Evolutionary conservation across 1,140 invertebrate genomes (phyloP), one percentile per base, ranked within the genome.

Genomic region (Drosophila paulistorum): DNA sequence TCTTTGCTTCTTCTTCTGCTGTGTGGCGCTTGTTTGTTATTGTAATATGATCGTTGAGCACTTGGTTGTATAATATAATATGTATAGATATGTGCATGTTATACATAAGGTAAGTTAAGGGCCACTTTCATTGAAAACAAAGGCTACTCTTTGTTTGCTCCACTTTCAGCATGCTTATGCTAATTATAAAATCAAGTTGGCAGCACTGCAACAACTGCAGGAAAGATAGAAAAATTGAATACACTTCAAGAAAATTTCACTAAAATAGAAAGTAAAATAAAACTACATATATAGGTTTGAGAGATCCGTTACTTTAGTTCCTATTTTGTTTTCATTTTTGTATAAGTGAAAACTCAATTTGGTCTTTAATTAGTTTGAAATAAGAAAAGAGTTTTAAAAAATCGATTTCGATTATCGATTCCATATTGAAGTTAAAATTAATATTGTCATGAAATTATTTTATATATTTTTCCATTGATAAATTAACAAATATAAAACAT

Each of bases 111-210:
- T 42, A 59, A 68, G 69, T 75, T 48, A 75, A 76, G 74, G 66
- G 66, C 75, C 82, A 86, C 83, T 86, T 86, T 86, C 79, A 79
- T 79, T 81, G 61, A 51, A 62, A 35, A 86, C 82, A 87, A 86
- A 79, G 83, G 20, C 33, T 48, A 14, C 23, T 37, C 79, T 68
- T 86, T 86, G 79, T 87, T 65, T 87, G 83, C 83, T 87, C 83
- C 74, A 87, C 79, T 83, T 83, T 87, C 83, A 87, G 73, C 83
- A 76, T 69, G 79, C 77, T 79, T 79, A 87, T 87, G 83, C 83
- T 86, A 86, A 86, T 86, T 86, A 81, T 51, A 61, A 58, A 58
- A 59, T 37, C 83, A 82, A 68, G 82, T 86, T 87, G 83, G 83
- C 83, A 87, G 75, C 82, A 68, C 78, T 64, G 37, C 7, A 37